These are phyloP conservation scores for Helogale parvula DNA, from an alignment of 2,113 vertebrate genomes.

Conservation along the genomic window DNA sequence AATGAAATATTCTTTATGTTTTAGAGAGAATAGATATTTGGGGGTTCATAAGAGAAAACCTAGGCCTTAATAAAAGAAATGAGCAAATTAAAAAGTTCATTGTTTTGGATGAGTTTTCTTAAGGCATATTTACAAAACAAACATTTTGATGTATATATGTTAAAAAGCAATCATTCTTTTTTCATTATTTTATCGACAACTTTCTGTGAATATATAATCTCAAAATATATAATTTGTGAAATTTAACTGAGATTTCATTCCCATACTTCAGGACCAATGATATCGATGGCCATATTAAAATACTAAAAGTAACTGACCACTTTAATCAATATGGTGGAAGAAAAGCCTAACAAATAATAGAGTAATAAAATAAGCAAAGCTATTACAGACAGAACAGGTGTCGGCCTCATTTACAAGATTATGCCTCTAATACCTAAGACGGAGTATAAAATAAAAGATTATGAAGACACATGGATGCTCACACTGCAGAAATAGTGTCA, in stretches of 20 bases:
- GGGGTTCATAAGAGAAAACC: background rate
- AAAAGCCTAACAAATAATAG: background rate
- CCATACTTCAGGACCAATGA: background rate
- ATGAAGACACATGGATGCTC: background rate
- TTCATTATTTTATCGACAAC: background rate
- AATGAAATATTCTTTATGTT: slow-evolving; percentile 33
- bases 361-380: background rate
- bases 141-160: background rate
- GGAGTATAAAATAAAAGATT: background rate
- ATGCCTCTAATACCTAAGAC: background rate
- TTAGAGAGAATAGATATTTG: background rate
- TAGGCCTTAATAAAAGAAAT: background rate
- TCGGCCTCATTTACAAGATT: background rate
- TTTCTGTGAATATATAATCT: background rate
- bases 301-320: background rate
- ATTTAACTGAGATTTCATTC: background rate
- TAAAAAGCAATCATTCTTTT: background rate
- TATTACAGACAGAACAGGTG: background rate
- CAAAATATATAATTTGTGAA: background rate
- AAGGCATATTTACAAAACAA: background rate
- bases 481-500: background rate
- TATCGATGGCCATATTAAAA: background rate
- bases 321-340: background rate
- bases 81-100: background rate
- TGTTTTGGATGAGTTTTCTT: background rate